phyloP scores from a whole-genome alignment of 2,888 invertebrate species.

The Drosophila ustulata region DNA sequence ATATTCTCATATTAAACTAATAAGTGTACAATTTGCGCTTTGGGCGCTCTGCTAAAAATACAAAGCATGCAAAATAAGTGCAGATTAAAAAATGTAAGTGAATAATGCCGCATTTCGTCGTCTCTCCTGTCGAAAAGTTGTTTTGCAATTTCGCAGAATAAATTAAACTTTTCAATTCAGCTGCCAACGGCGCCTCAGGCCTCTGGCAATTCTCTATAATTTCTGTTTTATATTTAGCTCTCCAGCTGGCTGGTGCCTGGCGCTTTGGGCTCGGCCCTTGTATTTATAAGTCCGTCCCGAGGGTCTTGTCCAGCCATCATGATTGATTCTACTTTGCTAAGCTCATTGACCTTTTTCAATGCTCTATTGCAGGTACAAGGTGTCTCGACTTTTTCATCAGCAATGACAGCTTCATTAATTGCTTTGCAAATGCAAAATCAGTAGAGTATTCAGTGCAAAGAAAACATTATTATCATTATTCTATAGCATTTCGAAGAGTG shows the following conservation, averaged over 20 bases:
- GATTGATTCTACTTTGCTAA: slow-evolving; percentile 54
- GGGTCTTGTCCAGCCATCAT: slow-evolving; percentile 42
- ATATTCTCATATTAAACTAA: slow-evolving; percentile 16
- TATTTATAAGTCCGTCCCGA: slow-evolving; percentile 12
- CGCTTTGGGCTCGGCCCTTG: neutral
- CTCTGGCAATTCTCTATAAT: slow-evolving; percentile 44
- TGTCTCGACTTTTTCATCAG: neutral
- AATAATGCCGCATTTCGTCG: slow-evolving; percentile 15
- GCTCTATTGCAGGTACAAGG: neutral
- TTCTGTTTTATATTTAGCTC: slow-evolving; percentile 65
- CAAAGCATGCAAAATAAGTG: slow-evolving; percentile 22
- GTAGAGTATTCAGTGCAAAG: neutral
- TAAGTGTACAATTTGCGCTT: slow-evolving; percentile 23
- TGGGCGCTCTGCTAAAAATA: slow-evolving; percentile 3
- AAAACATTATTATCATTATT: neutral
- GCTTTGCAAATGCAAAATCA: neutral
- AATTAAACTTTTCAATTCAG: slow-evolving; percentile 51
- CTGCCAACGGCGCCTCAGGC: slow-evolving; percentile 5
- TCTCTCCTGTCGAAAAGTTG: slow-evolving; percentile 13
- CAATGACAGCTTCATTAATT: neutral
- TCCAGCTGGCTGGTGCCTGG: slow-evolving; percentile 1
- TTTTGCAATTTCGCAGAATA: slow-evolving; percentile 27
- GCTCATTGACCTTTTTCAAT: slow-evolving; percentile 64
- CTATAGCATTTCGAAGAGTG: slow-evolving; percentile 16
- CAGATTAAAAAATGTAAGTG: slow-evolving; percentile 21